A percentile compares a stretch with the other conserved stretches of the same genome.
Conservation (phyloP, 2,797 vertebrate genomes). For the Oreortyx pictus region DNA sequence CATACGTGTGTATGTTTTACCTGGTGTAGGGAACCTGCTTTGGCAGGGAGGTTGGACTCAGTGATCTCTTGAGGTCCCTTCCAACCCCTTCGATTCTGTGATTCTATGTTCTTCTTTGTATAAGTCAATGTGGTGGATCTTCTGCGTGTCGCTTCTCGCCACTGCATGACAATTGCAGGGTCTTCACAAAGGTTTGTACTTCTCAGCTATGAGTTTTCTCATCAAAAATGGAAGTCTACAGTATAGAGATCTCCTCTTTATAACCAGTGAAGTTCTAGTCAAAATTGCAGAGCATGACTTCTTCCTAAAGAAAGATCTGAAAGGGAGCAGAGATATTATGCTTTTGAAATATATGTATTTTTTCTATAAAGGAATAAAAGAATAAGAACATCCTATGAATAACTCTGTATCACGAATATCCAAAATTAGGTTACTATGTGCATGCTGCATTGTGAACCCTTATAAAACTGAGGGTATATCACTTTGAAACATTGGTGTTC, state of each 20-base stretch:
- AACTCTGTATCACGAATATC: not conserved
- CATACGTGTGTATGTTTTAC: not conserved
- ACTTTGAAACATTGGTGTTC: accelerated
- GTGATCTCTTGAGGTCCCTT: too few relatives aligned
- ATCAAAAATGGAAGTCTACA: not conserved
- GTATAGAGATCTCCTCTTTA: not conserved
- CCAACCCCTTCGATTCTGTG: too few relatives aligned
- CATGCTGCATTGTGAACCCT: not conserved
- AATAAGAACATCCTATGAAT: not conserved
- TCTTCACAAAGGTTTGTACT: not conserved
- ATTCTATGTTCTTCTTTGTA: too few relatives aligned
- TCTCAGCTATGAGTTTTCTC: not conserved
- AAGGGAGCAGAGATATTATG: not conserved
- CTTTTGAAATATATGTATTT: not conserved
- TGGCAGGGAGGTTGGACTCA: too few relatives aligned
- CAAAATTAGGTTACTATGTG: not conserved
- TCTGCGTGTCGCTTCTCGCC: not conserved
- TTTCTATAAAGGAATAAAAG: not conserved
- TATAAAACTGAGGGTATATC: not conserved
- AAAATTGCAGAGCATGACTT: not conserved
- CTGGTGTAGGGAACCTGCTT: too few relatives aligned
- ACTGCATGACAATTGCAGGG: accelerated
- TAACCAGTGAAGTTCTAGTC: not conserved
- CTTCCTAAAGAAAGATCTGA: not conserved
- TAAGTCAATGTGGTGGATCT: accelerated